Percentiles rank a stretch among this genome's conserved stretches.
These are phyloP conservation scores for Panagrolaimus sp. DNA, from an alignment of 1,140 invertebrate genomes.

Conservation along the genomic window DNA sequence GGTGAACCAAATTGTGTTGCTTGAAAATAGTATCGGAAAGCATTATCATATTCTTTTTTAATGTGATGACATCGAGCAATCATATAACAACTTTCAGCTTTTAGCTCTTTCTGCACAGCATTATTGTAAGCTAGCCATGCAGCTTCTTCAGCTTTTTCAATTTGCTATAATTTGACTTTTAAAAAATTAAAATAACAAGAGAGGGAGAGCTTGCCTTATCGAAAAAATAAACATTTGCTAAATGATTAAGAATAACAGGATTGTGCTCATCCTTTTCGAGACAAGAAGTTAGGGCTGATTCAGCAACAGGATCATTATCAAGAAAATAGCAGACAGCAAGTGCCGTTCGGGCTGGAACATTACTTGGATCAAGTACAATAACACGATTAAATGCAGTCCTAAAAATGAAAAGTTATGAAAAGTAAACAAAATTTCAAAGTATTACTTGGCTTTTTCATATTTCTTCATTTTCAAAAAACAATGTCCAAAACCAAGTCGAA, in stretches of 20 bases:
- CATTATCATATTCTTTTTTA: not conserved
- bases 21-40: not conserved
- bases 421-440: too few relatives aligned
- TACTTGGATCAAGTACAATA: not conserved
- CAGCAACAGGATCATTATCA: conserved; percentile 4
- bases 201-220: not conserved
- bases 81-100: not conserved
- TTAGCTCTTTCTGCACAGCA: not conserved
- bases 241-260: not conserved
- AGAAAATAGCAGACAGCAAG: not conserved
- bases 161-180: not conserved
- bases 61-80: not conserved
- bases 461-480: not conserved
- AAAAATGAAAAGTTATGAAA: too few relatives aligned
- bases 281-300: not conserved
- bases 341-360: not conserved
- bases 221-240: not conserved
- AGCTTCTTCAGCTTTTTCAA: not conserved
- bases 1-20: not conserved
- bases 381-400: not conserved
- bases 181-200: not conserved
- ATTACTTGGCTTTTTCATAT: not conserved
- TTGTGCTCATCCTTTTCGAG: not conserved
- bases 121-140: not conserved
- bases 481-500: conserved; percentile 1